phyloP scores from a whole-genome alignment of 1,140 invertebrate genomes.

The Solen grandis region DNA sequence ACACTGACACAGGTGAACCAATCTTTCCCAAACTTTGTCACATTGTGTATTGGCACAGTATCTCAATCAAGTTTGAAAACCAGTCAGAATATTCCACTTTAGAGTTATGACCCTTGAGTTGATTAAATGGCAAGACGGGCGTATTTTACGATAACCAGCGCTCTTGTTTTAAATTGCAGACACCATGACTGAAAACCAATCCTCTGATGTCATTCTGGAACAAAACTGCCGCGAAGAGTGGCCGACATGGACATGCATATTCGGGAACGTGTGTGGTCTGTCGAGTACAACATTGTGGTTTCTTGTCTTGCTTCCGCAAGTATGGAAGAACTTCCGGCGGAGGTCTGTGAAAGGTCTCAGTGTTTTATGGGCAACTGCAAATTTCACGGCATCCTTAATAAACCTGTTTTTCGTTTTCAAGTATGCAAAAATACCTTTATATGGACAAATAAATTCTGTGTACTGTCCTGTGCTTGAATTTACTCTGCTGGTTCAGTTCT shows the following conservation, averaged over 20 bases:
- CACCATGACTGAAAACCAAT: not conserved
- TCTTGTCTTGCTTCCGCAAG: conserved; percentile 67
- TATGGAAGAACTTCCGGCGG: conserved; percentile 69
- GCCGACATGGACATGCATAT: conserved; percentile 62
- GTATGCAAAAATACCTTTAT: conserved; percentile 62
- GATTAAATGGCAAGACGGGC: too few species aligned
- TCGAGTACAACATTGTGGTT: conserved; percentile 67
- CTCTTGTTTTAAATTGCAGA: too few species aligned
- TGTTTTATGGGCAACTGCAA: conserved; percentile 64
- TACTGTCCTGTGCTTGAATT: conserved; percentile 65
- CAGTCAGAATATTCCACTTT: too few species aligned
- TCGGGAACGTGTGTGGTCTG: conserved; percentile 64
- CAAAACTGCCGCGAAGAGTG: conserved; percentile 63
- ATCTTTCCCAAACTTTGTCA: too few species aligned
- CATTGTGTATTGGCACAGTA: too few species aligned
- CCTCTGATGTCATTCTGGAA: conserved; percentile 24
- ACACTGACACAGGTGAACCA: too few species aligned
- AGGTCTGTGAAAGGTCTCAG: conserved; percentile 65
- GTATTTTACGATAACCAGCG: too few species aligned
- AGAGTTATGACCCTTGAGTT: too few species aligned
- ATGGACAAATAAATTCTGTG: conserved; percentile 59
- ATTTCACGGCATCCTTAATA: conserved; percentile 68
- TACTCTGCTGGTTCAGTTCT: conserved; percentile 61
- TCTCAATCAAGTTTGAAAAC: too few species aligned
- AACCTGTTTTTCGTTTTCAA: conserved; percentile 69